Evolutionary conservation across 2,888 invertebrate species (phyloP).

Genomic region (Drosophila gaucha): DNA sequence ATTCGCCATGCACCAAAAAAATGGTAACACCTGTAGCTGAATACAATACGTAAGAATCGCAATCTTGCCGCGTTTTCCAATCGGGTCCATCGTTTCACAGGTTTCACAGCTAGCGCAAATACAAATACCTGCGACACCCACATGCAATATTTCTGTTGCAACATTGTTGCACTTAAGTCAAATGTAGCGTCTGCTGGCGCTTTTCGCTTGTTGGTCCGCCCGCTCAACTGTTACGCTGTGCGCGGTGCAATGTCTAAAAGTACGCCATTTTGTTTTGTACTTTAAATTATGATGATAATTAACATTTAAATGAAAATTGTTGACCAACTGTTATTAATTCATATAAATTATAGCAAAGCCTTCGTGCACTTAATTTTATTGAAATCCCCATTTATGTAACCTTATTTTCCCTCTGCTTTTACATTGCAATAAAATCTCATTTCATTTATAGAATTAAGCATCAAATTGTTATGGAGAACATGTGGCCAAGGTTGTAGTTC

Average conservation of each 20-base stretch:
- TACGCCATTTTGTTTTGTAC: constrained; percentile 25
- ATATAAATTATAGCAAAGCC: background rate
- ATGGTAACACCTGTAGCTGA: constrained; percentile 51
- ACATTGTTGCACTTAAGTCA: constrained; percentile 45
- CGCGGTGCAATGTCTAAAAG: constrained; percentile 17
- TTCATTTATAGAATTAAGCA: constrained; percentile 52
- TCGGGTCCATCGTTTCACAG: constrained; percentile 15
- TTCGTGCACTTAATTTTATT: background rate
- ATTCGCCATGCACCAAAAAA: constrained; percentile 7
- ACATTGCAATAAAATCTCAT: constrained; percentile 34
- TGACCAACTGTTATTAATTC: background rate
- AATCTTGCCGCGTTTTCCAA: constrained; percentile 29
- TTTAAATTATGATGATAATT: constrained; percentile 3
- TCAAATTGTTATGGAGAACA: constrained; percentile 45
- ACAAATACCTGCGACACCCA: constrained; percentile 24
- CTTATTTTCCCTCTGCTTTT: no score
- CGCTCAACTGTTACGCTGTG: constrained; percentile 40
- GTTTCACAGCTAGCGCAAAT: constrained; percentile 22
- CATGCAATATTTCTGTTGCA: constrained; percentile 13
- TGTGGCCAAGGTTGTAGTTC: constrained; percentile 24
- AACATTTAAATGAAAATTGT: background rate
- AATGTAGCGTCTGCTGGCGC: constrained; percentile 36
- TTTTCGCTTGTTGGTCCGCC: constrained; percentile 47
- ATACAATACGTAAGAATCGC: constrained; percentile 22
- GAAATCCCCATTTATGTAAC: background rate